Evolutionary conservation across 2,888 invertebrate species (phyloP).

Genomic region (Acleris sparsana): DNA sequence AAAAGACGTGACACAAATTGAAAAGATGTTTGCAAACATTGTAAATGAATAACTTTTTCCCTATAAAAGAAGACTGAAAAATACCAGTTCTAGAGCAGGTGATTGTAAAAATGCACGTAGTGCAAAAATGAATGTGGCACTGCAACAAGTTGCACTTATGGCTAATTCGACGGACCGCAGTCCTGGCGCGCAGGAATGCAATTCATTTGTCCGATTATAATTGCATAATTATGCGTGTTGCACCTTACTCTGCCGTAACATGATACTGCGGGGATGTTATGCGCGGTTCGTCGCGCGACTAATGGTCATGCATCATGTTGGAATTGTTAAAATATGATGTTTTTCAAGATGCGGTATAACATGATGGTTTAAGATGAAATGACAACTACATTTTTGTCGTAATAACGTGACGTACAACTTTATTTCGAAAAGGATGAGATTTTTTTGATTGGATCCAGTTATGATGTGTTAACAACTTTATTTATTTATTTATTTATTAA

Average conservation of each 20-base stretch:
- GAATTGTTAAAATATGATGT: neutral
- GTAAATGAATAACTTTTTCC: neutral
- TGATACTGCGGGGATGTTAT: constrained; percentile 11
- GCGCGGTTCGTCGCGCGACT: neutral
- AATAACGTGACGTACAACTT: no score
- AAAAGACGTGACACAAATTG: constrained; percentile 17
- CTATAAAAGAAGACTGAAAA: neutral
- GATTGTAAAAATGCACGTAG: neutral
- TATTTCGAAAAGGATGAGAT: no score
- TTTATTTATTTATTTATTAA: no score
- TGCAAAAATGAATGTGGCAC: neutral
- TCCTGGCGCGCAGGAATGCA: constrained; percentile 20
- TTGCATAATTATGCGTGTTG: constrained; percentile 22
- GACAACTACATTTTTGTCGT: no score
- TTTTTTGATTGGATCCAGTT: no score
- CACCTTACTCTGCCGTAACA: constrained; percentile 21
- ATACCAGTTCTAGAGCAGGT: constrained; percentile 19
- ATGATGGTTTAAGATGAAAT: no score
- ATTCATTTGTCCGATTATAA: constrained; percentile 28
- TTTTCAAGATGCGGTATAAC: no score
- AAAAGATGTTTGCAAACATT: constrained; percentile 31
- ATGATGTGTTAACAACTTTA: no score
- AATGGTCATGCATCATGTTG: constrained; percentile 1
- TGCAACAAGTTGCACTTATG: constrained; percentile 10
- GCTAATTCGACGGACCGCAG: constrained; percentile 14